phyloP scores from a whole-genome alignment of 2,113 vertebrate species.

The Ceyx margarethae region DNA sequence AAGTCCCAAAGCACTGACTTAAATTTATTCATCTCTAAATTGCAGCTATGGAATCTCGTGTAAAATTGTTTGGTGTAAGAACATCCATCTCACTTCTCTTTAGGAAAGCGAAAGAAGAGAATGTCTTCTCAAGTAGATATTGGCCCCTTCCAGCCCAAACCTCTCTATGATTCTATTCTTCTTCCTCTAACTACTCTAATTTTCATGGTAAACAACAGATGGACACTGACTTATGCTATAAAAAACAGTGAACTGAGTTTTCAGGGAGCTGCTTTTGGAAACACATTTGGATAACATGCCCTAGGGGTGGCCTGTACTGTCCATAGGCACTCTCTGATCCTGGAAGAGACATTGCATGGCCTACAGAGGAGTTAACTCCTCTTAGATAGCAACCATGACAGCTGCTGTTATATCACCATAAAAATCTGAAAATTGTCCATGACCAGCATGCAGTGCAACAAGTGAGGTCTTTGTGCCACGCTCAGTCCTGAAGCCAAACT shows the following conservation, averaged over 20 bases:
- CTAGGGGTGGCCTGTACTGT: neutral
- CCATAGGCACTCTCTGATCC: neutral
- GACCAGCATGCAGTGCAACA: neutral
- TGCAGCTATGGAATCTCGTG: neutral
- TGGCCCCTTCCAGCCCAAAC: neutral
- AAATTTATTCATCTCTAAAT: neutral
- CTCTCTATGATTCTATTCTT: neutral
- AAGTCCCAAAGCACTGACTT: neutral
- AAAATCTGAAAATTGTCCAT: neutral
- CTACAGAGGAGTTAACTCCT: neutral
- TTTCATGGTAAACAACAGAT: neutral
- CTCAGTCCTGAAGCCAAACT: neutral
- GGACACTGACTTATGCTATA: neutral
- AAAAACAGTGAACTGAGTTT: neutral
- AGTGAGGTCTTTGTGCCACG: neutral
- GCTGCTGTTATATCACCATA: neutral
- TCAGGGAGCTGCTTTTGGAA: neutral
- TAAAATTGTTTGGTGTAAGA: neutral
- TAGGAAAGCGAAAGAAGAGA: neutral
- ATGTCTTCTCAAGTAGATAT: neutral
- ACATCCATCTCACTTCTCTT: neutral
- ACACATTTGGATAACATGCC: rapidly evolving
- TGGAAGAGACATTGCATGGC: neutral
- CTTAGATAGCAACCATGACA: neutral
- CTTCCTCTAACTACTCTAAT: neutral